phyloP scores from a whole-genome alignment of 2,888 invertebrate species.

The Patella ulyssiponensis region DNA sequence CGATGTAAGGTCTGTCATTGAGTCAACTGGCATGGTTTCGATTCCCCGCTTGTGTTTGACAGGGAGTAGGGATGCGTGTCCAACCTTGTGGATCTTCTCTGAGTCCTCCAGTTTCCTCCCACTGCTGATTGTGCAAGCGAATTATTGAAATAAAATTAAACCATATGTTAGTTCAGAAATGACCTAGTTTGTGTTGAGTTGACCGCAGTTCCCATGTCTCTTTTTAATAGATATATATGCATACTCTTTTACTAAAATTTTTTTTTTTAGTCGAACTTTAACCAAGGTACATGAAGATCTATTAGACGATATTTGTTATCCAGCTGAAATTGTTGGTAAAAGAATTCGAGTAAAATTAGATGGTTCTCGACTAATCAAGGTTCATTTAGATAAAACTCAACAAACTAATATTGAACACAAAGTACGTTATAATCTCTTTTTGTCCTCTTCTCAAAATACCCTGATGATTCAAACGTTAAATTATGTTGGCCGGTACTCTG shows the following conservation, averaged over 20 bases:
- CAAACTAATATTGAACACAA: conserved; percentile 99
- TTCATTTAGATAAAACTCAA: conserved; percentile 93
- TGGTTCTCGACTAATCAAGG: conserved; percentile 95
- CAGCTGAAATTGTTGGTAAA: conserved; percentile 99
- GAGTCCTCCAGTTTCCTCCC: no score
- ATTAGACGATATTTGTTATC: conserved; percentile 96
- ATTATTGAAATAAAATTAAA: no score
- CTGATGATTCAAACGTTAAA: neutral
- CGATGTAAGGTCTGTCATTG: no score
- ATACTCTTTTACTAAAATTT: neutral
- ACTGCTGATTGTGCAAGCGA: no score
- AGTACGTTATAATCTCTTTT: conserved; percentile 76
- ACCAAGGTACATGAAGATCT: conserved; percentile 98
- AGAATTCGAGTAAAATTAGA: conserved; percentile 96
- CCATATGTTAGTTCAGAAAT: no score
- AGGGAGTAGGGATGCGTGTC: no score
- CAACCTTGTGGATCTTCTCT: no score
- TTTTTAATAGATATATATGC: no score
- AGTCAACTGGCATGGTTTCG: no score
- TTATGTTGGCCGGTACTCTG: neutral
- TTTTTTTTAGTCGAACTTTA: conserved; percentile 82
- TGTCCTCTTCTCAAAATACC: neutral
- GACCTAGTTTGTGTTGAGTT: no score
- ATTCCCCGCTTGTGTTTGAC: no score
- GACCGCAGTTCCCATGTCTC: no score